Conservation (phyloP, 2,888 invertebrate genomes). For the Oscheius sp. region DNA sequence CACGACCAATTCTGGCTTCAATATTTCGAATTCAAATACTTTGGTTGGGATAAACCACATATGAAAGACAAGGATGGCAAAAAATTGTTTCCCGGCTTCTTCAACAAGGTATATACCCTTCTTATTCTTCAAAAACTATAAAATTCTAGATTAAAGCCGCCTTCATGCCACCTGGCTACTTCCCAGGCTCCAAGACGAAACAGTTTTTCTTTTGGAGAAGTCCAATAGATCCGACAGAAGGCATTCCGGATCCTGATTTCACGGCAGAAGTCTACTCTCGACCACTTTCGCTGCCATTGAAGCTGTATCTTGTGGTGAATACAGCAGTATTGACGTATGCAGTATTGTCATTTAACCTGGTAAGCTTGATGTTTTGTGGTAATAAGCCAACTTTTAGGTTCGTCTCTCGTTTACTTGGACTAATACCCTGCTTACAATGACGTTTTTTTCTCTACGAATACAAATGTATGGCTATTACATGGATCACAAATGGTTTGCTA, state of each 20-base stretch:
- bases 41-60: constrained; percentile 77
- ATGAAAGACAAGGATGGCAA: constrained; percentile 74
- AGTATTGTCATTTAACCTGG: neutral
- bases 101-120: constrained; percentile 73
- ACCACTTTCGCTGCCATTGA: neutral
- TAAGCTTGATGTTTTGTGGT: neutral
- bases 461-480: constrained; percentile 24
- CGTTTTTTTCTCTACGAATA: neutral
- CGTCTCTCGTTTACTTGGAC: neutral
- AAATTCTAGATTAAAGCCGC: constrained; percentile 75
- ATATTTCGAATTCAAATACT: constrained; percentile 80
- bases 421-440: neutral
- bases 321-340: neutral
- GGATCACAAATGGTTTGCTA: constrained; percentile 9
- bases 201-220: constrained; percentile 69
- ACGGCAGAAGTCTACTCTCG: constrained; percentile 1
- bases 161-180: constrained; percentile 87
- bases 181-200: constrained; percentile 76
- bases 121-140: neutral
- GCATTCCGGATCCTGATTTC: constrained; percentile 78
- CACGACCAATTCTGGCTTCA: constrained; percentile 71
- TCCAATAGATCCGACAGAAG: constrained; percentile 80
- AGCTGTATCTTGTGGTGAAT: constrained; percentile 2
- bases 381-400: no score
- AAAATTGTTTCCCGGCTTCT: constrained; percentile 37